Conservation (phyloP, 1,140 invertebrate genomes). For the Drosophila insularis region DNA sequence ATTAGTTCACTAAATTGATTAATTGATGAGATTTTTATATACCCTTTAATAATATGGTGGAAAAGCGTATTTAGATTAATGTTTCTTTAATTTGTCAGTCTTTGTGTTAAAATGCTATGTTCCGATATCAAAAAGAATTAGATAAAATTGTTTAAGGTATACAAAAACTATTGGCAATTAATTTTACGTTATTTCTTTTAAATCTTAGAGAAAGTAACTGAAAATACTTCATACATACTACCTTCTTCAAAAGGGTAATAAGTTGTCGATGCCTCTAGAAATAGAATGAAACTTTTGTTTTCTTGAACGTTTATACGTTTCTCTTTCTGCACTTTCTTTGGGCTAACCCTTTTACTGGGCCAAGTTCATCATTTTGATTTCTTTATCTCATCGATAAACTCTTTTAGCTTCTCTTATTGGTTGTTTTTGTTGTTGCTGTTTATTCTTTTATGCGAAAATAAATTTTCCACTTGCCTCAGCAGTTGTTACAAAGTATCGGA, state of each 20-base stretch:
- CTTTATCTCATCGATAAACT: conserved; percentile 65
- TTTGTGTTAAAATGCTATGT: too few species aligned
- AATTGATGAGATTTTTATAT: conserved; percentile 50
- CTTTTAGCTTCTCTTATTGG: conserved; percentile 9
- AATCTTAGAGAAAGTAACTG: too few species aligned
- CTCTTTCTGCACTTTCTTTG: background rate
- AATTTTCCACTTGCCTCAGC: conserved; percentile 67
- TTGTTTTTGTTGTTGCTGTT: background rate
- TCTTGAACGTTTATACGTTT: too few species aligned
- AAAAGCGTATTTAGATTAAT: too few species aligned
- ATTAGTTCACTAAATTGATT: conserved; percentile 62
- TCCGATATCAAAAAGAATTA: too few species aligned
- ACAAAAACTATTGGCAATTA: too few species aligned
- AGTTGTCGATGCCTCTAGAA: background rate
- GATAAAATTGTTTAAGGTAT: too few species aligned
- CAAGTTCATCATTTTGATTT: conserved; percentile 46
- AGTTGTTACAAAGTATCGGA: conserved; percentile 59
- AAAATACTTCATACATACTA: too few species aligned
- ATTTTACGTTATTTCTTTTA: too few species aligned
- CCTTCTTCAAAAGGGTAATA: background rate
- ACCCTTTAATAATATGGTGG: background rate
- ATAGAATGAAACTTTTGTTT: too few species aligned
- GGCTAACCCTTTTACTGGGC: conserved; percentile 27
- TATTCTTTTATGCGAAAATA: conserved; percentile 61
- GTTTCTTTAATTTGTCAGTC: too few species aligned